Evolutionary conservation across 2,888 invertebrate species (phyloP), one percentile per base, ranked within the genome.

Genomic region (Hyalella azteca): DNA sequence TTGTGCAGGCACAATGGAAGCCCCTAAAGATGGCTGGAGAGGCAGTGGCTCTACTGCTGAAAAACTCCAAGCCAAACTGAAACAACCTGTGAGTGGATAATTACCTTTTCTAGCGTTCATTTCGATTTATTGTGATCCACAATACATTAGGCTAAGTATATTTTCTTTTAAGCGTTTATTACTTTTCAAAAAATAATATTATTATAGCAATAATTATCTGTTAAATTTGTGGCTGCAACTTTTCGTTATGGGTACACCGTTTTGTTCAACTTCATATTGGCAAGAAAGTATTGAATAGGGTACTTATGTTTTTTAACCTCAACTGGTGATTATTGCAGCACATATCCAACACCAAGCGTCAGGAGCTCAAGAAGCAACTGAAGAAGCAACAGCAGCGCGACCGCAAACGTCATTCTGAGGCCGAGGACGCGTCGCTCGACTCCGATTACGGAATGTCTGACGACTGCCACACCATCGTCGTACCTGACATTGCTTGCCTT

Each of bases 281-380:
- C n/a, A n/a, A n/a, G n/a, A n/a, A n/a, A n/a, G n/a, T n/a, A n/a
- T n/a, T n/a, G n/a, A n/a, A n/a, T n/a, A n/a, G n/a, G n/a, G n/a
- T n/a, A n/a, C n/a, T n/a, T n/a, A n/a, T n/a, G n/a, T n/a, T n/a
- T n/a, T n/a, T n/a, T n/a, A n/a, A n/a, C n/a, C n/a, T n/a, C n/a
- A n/a, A n/a, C n/a, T n/a, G n/a, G n/a, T 50, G n/a, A 60, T 59
- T 59, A 73, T 39, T 79, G 76, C 82, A 83, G 82, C 85, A 86
- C 77, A n/a, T 86, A n/a, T 85, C 85, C 40, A 85, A 84, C 80
- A 81, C 86, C 22, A 86, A 86, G 79, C 86, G 86, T 45, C 86
- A 86, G 78, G 86, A 86, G 49, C 79, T 84, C 40, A 86, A 86
- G 78, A 86, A 86, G 81, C 85, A 86, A 78, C 86, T 86, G 26